Percentiles rank a stretch among this genome's conserved stretches.
Evolutionary conservation across 2,888 invertebrate genomes (phyloP).

Genomic region (Cantharis nigra): DNA sequence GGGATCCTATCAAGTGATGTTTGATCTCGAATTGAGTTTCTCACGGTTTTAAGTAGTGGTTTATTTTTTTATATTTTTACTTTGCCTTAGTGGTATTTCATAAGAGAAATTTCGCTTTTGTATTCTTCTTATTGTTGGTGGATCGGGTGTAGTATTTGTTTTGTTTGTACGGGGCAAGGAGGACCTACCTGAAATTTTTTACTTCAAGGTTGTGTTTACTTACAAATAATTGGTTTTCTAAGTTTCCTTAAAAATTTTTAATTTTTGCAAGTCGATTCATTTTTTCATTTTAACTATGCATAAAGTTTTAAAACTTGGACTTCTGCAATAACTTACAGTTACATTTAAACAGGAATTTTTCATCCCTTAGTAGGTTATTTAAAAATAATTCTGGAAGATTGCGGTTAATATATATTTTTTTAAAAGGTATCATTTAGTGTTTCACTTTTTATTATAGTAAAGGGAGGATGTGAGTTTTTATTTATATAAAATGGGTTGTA

Average conservation of each 20-base stretch:
- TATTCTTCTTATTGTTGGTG: constrained; percentile 27
- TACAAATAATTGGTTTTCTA: neutral
- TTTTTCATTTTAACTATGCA: neutral
- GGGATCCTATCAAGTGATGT: constrained; percentile 29
- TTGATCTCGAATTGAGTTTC: constrained; percentile 29
- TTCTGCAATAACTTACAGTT: neutral
- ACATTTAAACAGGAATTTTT: neutral
- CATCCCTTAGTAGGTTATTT: neutral
- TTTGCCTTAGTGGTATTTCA: constrained; percentile 23
- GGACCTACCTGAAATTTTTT: neutral
- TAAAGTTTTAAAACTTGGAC: neutral
- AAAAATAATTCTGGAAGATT: neutral
- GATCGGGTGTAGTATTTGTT: constrained; percentile 21
- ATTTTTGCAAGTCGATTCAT: neutral
- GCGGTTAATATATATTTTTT: neutral
- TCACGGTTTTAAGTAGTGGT: constrained; percentile 31
- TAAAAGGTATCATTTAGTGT: constrained; percentile 4
- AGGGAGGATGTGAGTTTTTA: constrained; percentile 18
- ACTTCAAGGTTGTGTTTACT: neutral
- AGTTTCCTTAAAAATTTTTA: neutral
- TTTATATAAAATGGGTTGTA: constrained; percentile 27
- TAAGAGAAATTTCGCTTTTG: constrained; percentile 28
- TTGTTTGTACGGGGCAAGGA: constrained; percentile 9
- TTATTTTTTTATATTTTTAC: constrained; percentile 25
- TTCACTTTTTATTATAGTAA: constrained; percentile 4